Evolutionary conservation across 2,888 invertebrate genomes (phyloP), one percentile per base, ranked within the genome.

Genomic region (Dryococelus australis): DNA sequence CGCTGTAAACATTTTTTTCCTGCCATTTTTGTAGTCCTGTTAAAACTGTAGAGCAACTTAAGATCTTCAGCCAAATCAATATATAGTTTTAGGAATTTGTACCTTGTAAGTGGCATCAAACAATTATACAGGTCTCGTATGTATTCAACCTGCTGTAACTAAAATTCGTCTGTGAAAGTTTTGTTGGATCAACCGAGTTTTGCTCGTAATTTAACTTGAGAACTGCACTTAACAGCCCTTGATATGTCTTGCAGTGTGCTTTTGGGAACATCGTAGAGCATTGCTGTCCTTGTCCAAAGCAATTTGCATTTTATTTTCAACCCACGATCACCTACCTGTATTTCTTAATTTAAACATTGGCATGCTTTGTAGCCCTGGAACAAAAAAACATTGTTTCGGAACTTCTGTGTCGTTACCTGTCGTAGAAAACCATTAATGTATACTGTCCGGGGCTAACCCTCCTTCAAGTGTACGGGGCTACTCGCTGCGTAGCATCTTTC

Each of bases 1-100:
- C 35, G 80, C 84, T 85, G 28, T 86, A 88, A 87, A 89, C n/a
- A 90, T n/a, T 65, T 87, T 88, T 89, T 4, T 88, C 89, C 51
- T 12, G 89, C 89, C 43, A 87, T 88, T 83, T 51, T 26, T 27
- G 87, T 88, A 24, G 86, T 79, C 84, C 88, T 88, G 47, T 89
- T 89, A 43, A 90, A 90, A 27, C 87, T 65, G 83, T 89, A 89
- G n/a, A 87, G 84, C 80, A 90, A 83, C 65, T 88, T 86, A 0
- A 89, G 27, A 0, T 86, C 27, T 87, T 89, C 88, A 3, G 89
- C 89, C 27, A 89, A 85, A 13, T 89, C 79, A 65, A 87, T 90
- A 0, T 89, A 89, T 16, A 90, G 47, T 27, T 87, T 85, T 5
- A 87, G 79, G 85, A 89, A 89, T 84, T 24, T 86, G 85, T 84